Conservation (phyloP, 2,797 vertebrate species). For the Xenentodon cancila region DNA sequence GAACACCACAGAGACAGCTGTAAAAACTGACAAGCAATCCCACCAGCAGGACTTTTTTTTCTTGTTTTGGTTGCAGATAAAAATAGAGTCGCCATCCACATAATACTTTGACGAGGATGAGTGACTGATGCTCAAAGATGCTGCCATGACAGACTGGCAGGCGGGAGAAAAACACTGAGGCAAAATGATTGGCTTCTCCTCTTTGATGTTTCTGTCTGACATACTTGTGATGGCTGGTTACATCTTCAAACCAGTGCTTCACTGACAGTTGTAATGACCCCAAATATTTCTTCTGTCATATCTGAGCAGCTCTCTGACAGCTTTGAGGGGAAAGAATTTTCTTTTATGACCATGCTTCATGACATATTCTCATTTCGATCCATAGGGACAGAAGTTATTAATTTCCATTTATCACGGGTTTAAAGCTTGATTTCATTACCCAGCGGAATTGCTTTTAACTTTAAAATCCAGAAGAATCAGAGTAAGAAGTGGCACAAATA, state of each 20-base stretch:
- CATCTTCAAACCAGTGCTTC: slow-evolving; percentile 74
- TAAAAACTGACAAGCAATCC: slow-evolving; percentile 56
- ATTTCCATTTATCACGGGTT: slow-evolving; percentile 51
- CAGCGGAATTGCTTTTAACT: slow-evolving; percentile 15
- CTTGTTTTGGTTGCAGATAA: slow-evolving; percentile 48
- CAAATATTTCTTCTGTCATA: slow-evolving; percentile 77
- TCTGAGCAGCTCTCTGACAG: slow-evolving; percentile 57
- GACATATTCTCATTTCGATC: slow-evolving; percentile 34
- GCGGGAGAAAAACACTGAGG: slow-evolving; percentile 70
- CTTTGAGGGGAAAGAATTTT: slow-evolving; percentile 49
- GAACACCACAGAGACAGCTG: slow-evolving; percentile 16
- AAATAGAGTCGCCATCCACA: slow-evolving; percentile 60
- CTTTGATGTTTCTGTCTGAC: slow-evolving; percentile 76
- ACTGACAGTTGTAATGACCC: slow-evolving; percentile 75
- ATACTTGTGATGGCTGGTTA: slow-evolving; percentile 72
- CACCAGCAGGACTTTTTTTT: slow-evolving; percentile 30
- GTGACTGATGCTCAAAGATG: slow-evolving; percentile 76
- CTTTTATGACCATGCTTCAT: slow-evolving; percentile 52
- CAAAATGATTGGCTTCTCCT: slow-evolving; percentile 76
- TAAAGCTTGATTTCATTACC: slow-evolving; percentile 44
- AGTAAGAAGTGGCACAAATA: slow-evolving; percentile 4
- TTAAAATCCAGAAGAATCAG: slow-evolving; percentile 24
- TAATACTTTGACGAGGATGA: slow-evolving; percentile 61
- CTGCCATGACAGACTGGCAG: slow-evolving; percentile 71
- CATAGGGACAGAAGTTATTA: slow-evolving; percentile 28